Conservation (phyloP, 1,140 invertebrate species). For the Nomia melanderi region DNA sequence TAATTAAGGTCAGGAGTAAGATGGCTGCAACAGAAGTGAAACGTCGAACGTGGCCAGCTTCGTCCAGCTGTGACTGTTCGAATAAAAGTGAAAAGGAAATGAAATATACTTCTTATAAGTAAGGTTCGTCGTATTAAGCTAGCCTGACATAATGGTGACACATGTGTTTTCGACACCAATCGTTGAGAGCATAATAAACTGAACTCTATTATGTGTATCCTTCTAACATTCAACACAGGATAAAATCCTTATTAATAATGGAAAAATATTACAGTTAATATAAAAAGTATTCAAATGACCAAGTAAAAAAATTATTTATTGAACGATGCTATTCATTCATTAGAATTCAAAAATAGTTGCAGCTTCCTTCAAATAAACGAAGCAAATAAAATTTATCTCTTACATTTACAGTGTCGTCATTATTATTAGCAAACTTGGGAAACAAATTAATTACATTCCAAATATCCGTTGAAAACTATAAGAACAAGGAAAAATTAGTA, state of each 20-base stretch:
- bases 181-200: slow-evolving; percentile 33
- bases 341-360: too few relatives aligned
- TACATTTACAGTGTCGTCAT: too few relatives aligned
- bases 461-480: too few relatives aligned
- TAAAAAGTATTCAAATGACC: too few relatives aligned
- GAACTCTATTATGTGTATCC: too few relatives aligned
- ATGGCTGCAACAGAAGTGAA: slow-evolving; percentile 13
- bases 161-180: slow-evolving; percentile 28
- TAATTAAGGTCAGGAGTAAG: neutral
- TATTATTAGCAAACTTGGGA: too few relatives aligned
- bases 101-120: slow-evolving; percentile 45
- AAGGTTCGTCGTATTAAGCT: slow-evolving; percentile 29
- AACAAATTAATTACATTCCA: too few relatives aligned
- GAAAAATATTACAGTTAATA: too few relatives aligned
- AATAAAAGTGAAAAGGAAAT: slow-evolving; percentile 57
- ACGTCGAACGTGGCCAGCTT: slow-evolving; percentile 11
- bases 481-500: too few relatives aligned
- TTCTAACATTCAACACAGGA: too few relatives aligned
- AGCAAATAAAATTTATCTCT: too few relatives aligned
- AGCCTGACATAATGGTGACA: slow-evolving; percentile 51
- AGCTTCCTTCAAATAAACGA: too few relatives aligned
- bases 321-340: neutral
- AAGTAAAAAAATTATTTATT: slow-evolving; percentile 18
- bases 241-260: neutral
- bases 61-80: slow-evolving; percentile 6